These are phyloP conservation scores for Murina feae DNA, from an alignment of 2,113 vertebrate genomes.

Conservation along the genomic window DNA sequence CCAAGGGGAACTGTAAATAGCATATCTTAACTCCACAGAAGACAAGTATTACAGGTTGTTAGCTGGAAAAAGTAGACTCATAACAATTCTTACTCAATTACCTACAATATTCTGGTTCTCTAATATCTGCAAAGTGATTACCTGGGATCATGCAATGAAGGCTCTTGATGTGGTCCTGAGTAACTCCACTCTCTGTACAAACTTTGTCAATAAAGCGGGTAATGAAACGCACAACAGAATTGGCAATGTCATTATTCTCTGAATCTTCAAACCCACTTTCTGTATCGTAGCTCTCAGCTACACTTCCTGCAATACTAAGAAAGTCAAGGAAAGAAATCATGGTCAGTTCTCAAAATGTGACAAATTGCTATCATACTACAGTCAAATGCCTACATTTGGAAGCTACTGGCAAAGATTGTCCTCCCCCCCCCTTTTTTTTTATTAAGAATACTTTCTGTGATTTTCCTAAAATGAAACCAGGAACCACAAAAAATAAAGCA, in stretches of 20 bases:
- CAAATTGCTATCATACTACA: neutral
- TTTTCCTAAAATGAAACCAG: constrained; percentile 22
- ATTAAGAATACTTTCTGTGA: neutral
- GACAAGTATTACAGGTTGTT: neutral
- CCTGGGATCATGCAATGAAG: constrained; percentile 99
- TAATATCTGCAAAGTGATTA: constrained; percentile 69
- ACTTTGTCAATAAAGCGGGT: constrained; percentile 98
- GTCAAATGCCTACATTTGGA: neutral
- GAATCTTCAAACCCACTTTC: constrained; percentile 98
- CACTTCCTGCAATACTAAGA: constrained; percentile 94
- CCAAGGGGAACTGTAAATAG: neutral
- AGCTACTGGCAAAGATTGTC: neutral
- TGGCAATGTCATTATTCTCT: constrained; percentile 93
- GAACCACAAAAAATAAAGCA: constrained; percentile 36
- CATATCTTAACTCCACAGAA: neutral
- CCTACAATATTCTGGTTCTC: neutral
- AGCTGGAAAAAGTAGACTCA: neutral
- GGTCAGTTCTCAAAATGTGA: constrained; percentile 16
- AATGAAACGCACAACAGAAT: constrained; percentile 93
- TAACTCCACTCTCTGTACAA: constrained; percentile 97
- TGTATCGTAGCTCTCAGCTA: constrained; percentile 97
- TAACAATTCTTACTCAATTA: neutral
- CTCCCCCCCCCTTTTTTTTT: neutral
- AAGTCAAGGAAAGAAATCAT: constrained; percentile 51
- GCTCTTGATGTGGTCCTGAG: constrained; percentile 97